Conservation (phyloP, 2,797 vertebrate species). For the Falco biarmicus region DNA sequence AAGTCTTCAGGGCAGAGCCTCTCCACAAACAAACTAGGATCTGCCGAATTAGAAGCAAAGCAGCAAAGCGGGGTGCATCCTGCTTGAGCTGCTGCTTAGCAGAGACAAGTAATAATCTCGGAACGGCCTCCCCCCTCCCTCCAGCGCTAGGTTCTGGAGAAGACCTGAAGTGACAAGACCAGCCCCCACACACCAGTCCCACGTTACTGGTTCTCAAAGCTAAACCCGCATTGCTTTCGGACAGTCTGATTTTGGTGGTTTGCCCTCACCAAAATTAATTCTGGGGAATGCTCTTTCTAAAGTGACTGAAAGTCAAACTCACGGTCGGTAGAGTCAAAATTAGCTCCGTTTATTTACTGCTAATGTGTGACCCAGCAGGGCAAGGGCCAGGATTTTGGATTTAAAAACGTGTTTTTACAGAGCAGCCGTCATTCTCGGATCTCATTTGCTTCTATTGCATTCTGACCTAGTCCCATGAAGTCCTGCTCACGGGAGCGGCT, state of each 20-base stretch:
- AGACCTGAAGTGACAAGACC: not conserved
- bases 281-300: not conserved
- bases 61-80: rapidly evolving
- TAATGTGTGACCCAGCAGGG: not conserved
- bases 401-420: not conserved
- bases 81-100: not conserved
- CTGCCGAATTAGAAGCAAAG: not conserved
- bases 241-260: not conserved
- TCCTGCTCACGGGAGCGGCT: not conserved
- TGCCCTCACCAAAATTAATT: not conserved
- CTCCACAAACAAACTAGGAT: not conserved
- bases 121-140: not conserved
- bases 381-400: not conserved
- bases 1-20: not conserved
- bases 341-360: not conserved
- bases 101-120: rapidly evolving
- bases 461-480: not conserved
- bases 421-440: not conserved
- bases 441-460: not conserved
- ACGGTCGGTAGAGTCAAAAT: rapidly evolving
- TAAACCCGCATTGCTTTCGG: not conserved
- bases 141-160: rapidly evolving
- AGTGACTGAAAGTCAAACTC: not conserved
- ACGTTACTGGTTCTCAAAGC: not conserved
- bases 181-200: not conserved